Conservation (phyloP, 2,797 vertebrate species). For the Huso huso region DNA sequence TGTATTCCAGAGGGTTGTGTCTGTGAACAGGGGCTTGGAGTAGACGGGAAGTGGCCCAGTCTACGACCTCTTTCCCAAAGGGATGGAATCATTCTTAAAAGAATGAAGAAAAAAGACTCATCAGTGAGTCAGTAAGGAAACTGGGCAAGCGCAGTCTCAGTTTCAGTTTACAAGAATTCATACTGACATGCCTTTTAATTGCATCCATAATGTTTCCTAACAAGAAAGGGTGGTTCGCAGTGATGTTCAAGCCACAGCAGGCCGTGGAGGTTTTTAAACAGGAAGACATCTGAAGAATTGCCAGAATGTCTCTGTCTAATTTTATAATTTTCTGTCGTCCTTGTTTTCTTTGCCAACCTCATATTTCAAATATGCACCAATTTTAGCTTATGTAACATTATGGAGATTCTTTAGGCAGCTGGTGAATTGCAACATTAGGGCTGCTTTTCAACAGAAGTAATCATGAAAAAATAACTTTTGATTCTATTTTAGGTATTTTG, state of each 20-base stretch:
- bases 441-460: constrained; percentile 25
- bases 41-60: constrained; percentile 58
- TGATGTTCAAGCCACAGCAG: no score
- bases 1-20: constrained; percentile 19
- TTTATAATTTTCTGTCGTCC: background rate
- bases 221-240: no score
- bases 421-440: constrained; percentile 17
- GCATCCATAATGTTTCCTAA: constrained; percentile 13
- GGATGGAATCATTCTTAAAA: constrained; percentile 36
- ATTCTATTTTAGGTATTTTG: constrained; percentile 53
- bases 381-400: constrained; percentile 21
- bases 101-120: constrained; percentile 14
- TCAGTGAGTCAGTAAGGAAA: constrained; percentile 6
- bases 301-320: no score
- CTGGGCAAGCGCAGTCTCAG: no score
- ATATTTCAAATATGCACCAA: constrained; percentile 16
- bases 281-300: no score
- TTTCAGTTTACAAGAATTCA: constrained; percentile 8
- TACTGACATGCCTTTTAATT: constrained; percentile 31
- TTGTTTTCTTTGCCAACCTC: constrained; percentile 26
- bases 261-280: no score
- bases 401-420: constrained; percentile 12
- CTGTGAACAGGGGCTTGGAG: constrained; percentile 17
- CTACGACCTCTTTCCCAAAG: constrained; percentile 45
- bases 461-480: constrained; percentile 44